Evolutionary conservation across 2,797 vertebrate species (phyloP), one percentile per base, ranked within the genome.

Genomic region (Mormyrops boulengeri): DNA sequence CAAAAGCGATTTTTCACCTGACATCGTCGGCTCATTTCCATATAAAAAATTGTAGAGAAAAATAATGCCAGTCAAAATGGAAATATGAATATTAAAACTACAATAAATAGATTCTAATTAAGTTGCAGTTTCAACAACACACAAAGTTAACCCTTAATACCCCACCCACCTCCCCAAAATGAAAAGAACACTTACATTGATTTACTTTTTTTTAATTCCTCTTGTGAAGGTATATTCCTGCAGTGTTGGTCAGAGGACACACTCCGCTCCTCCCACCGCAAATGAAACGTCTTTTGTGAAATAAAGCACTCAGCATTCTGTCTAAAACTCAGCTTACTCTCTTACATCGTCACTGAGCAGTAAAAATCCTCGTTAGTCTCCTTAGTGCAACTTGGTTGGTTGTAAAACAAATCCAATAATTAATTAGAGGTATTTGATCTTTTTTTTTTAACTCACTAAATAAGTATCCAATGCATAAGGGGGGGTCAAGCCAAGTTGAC

Each of bases 151-250:
- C 93, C 94, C 92, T 30, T 92, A 57, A 90, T 80, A 22, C 90
- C 92, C 80, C 47, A 17, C 89, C 62, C 52, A 77, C 88, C 89
- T 89, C 88, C 55, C 90, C 66, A 92, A 95, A 95, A 95, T 94
- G 93, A 93, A 93, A 96, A 94, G 95, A 95, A 96, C 95, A 96
- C 96, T 96, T 97, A 96, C 96, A 96, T 96, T 95, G 95, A 95
- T 94, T 95, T 93, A 89, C 95, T 93, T 95, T 84, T 47, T 80
- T 73, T 73, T 30, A 8, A 84, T 84, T 96, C 96, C 95, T 96
- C 95, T 93, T 91, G 94, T 95, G 95, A 95, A 94, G 96, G 94
- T 95, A 93, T 94, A 96, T 95, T 96, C 96, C 96, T 95, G 95
- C 94, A 95, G 62, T 92, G 94, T 92, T 91, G 91, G 92, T 95